These are phyloP conservation scores for Calliopum simillimum DNA, from an alignment of 2,888 invertebrate genomes.

Conservation along the genomic window DNA sequence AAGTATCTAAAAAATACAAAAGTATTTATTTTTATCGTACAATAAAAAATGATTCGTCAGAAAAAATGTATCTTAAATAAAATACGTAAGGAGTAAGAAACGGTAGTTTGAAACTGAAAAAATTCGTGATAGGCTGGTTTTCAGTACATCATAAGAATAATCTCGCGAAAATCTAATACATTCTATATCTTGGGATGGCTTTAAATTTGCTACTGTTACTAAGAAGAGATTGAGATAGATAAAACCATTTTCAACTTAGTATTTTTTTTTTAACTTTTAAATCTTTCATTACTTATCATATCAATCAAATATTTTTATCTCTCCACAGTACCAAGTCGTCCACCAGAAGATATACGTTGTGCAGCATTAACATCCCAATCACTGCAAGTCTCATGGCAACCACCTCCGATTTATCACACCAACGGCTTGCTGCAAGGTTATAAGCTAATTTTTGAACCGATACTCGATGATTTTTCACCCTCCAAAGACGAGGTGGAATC, in stretches of 20 bases:
- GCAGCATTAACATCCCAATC: slow-evolving; percentile 80
- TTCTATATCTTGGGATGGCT: background rate
- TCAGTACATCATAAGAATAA: no score
- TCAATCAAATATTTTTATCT: background rate
- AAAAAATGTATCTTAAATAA: no score
- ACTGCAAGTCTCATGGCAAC: slow-evolving; percentile 84
- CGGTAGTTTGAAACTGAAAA: no score
- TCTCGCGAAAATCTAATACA: no score
- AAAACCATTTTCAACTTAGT: no score
- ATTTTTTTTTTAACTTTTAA: background rate
- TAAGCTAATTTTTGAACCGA: slow-evolving; percentile 77
- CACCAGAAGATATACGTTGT: slow-evolving; percentile 83
- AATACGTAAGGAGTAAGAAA: no score
- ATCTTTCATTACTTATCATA: no score
- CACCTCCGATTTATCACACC: slow-evolving; percentile 77
- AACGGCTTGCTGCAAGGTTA: slow-evolving; percentile 84
- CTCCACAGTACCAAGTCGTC: slow-evolving; percentile 77
- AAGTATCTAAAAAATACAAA: no score
- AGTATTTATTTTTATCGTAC: no score
- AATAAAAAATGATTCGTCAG: no score
- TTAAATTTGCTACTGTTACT: background rate
- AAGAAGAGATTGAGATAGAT: no score
- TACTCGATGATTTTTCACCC: slow-evolving; percentile 70
- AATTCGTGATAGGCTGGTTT: no score
- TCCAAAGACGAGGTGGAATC: slow-evolving; percentile 72